Evolutionary conservation across 2,113 vertebrate genomes (phyloP), one percentile per base, ranked within the genome.

Genomic region (Himantopus leucocephalus): DNA sequence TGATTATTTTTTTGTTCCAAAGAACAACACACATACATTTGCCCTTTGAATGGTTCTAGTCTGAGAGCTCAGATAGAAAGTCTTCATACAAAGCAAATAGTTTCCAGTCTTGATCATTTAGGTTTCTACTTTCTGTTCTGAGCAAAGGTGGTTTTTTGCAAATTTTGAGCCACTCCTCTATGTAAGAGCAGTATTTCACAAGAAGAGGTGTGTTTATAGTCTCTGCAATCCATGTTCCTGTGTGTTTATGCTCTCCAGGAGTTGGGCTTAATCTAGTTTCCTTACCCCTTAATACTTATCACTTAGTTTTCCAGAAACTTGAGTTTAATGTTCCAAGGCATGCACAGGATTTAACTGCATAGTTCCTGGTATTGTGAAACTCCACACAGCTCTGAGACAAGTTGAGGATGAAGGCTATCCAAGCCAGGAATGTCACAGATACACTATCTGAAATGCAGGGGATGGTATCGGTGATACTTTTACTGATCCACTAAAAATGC

Each of bases 1-100:
- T 85, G 39, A 96, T 98, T 70, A 88, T 86, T 85, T 97, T 96
- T 94, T 85, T 47, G 47, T 96, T 90, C 55, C 39, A 12, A 70
- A 58, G n/a, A 41, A 73, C 41, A 75, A 26, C 50, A 81, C 63
- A 32, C 5, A 20, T 55, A 63, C 27, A 12, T 80, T 83, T 86
- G 59, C 18, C n/a, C 72, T 97, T 92, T 88, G 77, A 94, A 52
- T 73, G 21, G 9, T 60, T 73, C 39, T 68, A 64, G 32, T 73
- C 35, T 35, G 58, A 77, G 52, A 74, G n/a, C 66, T 86, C 59
- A 52, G 48, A 19, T 34, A 76, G 43, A 82, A 92, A 32, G 34
- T 22, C 10, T 39, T 76, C 50, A 24, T 59, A 34, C 55, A 90
- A 90, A 93, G 34, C 24, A 79, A 86, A 87, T 53, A 45, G 47